Base-by-base conservation (phyloP, 2,797 vertebrate genomes). In the Alfaro cultratus region DNA sequence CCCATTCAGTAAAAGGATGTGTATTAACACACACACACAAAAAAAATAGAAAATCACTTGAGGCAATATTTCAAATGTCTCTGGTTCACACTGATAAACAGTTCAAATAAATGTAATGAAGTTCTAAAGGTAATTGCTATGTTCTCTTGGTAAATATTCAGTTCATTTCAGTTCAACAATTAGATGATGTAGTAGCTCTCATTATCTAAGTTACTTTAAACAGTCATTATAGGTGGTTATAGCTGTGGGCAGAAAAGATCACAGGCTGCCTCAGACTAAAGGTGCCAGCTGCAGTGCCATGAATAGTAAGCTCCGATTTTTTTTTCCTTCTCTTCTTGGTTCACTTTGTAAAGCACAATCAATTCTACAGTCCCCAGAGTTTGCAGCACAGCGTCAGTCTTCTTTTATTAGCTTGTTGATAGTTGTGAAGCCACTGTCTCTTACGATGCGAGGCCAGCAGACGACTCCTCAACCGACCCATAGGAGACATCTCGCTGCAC, bases 191-290 rank as follows among this genome's bases (percentile, higher is more conserved):
- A 71, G 23, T 45, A n/a, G 68, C 41, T 71, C 41, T 71, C 41
- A 45, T 71, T 45, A 71, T 71, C 68, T 13, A 71, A 71, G 39
- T 71, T 71, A 45, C 68, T n/a, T 71, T 16, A 71, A 71, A 45
- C 39, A 71, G 68, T 71, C 41, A 45, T 71, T 71, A 71, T 45
- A 45, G 41, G 68, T n/a, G 11, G 21, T 43, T 70, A 43, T 43
- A 43, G 67, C 23, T 41, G 23, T 45, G 23, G 68, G 41, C 5
- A 71, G 26, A 45, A 71, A 71, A 39, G 36, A 67, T 36, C 31
- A 21, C 7, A 68, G 68, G 43, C 64, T 68, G 64, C 36, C 39
- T 45, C 41, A 71, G 68, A 71, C 68, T 71, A 16, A 43, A 71
- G 41, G 68, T 71, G 68, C 41, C 41, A 26, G 12, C 43, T 29